Base-by-base conservation (phyloP, 1,140 invertebrate species). In the Drosophila melanica region DNA sequence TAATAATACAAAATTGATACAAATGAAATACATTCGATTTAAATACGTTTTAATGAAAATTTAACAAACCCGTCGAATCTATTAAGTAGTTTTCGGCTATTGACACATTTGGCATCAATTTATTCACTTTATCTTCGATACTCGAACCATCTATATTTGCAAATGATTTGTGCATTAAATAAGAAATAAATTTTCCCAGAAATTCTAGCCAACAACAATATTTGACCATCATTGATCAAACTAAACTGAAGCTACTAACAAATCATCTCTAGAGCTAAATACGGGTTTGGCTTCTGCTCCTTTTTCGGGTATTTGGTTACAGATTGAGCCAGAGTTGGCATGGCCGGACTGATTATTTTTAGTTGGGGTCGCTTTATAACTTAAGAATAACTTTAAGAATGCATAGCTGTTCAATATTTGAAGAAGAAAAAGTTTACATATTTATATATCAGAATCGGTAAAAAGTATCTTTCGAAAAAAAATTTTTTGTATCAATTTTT, bases 201-300 rank as follows among this genome's bases (percentile, higher is more conserved):
- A 70, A 70, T 45, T 39, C 58, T 41, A 65, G 30, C 48, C 42
- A 60, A 57, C 48, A 47, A 30, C 57, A 68, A 81, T 78, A 78
- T 78, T 81, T 78, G 58, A 48, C 10, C 41, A 74, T 53, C 44
- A 44, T 37, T 58, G 65, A 65, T 66, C 47, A 65, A 44, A 47
- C 10, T 35, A 14, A 47, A 33, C 42, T 12, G 0, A 30, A n/a
- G 39, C 53, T 20, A 23, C 18, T 11, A 41, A 12, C 20, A 57
- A 57, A 44, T n/a, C 54, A 30, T 20, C 23, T 30, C 23, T 16
- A 8, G 4, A 45, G 5, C 20, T 35, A 4, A 45, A 30, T 11
- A 16, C 42, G 16, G 14, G 10, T 39, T 18, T 27, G 1, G 18
- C 37, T 14, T 20, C 37, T 41, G 18, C 35, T n/a, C 4, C 10